Conservation (phyloP, 2,113 vertebrate genomes). For the Oenanthe oenanthe region DNA sequence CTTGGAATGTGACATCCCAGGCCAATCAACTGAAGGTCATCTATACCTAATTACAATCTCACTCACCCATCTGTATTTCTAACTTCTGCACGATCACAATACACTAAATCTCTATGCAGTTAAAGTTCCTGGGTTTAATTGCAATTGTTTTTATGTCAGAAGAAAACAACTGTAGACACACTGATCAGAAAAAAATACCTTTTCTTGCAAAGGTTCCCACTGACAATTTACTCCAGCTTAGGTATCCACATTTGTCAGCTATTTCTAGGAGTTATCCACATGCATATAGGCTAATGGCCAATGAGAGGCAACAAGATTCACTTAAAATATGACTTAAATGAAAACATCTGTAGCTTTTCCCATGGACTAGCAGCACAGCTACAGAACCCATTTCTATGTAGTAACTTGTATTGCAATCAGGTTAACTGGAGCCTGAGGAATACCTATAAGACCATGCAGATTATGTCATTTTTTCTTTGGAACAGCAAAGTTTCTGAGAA, state of each 20-base stretch:
- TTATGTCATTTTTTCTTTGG: not conserved
- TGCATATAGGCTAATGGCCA: not conserved
- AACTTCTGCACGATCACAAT: not conserved
- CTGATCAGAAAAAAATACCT: not conserved
- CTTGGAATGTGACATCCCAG: not conserved
- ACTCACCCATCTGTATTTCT: not conserved
- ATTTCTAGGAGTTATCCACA: not conserved
- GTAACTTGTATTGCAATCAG: not conserved
- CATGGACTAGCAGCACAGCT: not conserved
- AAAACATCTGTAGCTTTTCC: not conserved
- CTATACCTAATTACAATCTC: not conserved
- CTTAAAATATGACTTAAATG: not conserved
- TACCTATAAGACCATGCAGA: not conserved
- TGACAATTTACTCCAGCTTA: not conserved
- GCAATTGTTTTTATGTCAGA: not conserved
- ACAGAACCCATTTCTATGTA: not conserved
- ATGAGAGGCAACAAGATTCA: not conserved
- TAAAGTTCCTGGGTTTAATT: not conserved
- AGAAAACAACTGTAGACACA: not conserved
- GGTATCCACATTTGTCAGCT: not conserved
- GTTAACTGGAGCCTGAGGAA: not conserved
- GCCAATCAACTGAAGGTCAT: not conserved
- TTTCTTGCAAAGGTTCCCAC: not conserved
- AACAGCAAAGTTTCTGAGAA: not conserved
- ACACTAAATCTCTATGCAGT: not conserved